Evolutionary conservation across 2,113 vertebrate genomes (phyloP), one percentile per base, ranked within the genome.

Genomic region (Apodemus sylvaticus): DNA sequence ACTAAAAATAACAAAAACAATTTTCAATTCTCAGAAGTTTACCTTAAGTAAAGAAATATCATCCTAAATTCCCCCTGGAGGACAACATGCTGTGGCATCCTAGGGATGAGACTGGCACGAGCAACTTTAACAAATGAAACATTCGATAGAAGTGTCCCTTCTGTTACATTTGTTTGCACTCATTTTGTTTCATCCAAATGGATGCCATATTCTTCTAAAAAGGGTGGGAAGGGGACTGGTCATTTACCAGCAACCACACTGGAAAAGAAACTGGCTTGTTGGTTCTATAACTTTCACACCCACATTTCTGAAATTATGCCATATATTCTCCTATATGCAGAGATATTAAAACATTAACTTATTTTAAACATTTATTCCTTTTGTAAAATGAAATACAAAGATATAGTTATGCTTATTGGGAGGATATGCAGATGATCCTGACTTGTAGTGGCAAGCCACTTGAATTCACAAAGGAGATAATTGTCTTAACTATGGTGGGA

Each of bases 21-120:
- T 71, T 64, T 92, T 92, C 76, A 58, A 71, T 39, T 89, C 42
- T 95, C 29, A 58, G 36, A 92, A 81, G 53, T 82, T 96, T 91
- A 95, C 10, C 7, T 94, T 39, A 58, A 88, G 31, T 93, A 73
- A 83, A 86, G 93, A 77, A 68, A 29, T 3, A 55, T 34, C 64
- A 96, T 91, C 71, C 64, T 91, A n/a, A 48, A 1, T 19, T 91
- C 22, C 71, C 88, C 53, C 19, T 29, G 11, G 79, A 78, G 70
- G 62, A 96, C 71, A 83, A 36, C 17, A 73, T 55, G 42, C 20
- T 79, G 36, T 26, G 77, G 81, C 45, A 6, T 79, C 22, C 45
- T 22, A 5, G 29, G 22, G 6, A 39, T 86, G n/a, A 89, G n/a
- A 89, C 10, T 78, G 68, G 17, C 11, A 78, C 91, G 71, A 94